Evolutionary conservation across 2,888 invertebrate genomes (phyloP), one percentile per base, ranked within the genome.

Genomic region (Rhagonycha fulva): DNA sequence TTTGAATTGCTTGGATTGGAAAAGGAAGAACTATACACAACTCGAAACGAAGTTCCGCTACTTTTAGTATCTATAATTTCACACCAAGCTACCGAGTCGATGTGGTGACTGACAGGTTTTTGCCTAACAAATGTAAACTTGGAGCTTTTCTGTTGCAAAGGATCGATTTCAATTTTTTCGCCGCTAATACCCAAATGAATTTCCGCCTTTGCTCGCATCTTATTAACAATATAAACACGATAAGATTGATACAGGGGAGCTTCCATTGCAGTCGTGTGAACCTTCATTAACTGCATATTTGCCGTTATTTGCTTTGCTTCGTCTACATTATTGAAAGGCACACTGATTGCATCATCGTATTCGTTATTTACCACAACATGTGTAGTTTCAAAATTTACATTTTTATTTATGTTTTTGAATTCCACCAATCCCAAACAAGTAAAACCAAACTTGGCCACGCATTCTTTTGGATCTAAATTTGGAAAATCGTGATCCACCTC

Each of bases 401-500:
- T 85, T 79, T 89, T 89, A 26, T 86, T 84, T 14, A 86, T 85
- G 62, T 88, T 87, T 82, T 91, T 92, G 79, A 94, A 91, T 86
- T 97, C 96, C 0, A 97, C 95, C 14, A 98, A 90, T 5, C 98
- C 98, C 12, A 98, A 90, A 82, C 95, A 95, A 11, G 92, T 92
- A 86, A 98, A 98, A 28, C 96, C 96, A 87, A 98, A 98, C 88
- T 98, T 98, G 0, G 95, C 94, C 81, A 98, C 95, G 1, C 94
- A 94, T 88, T 98, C 98, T 77, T 92, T 92, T 12, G 94, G 91
- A 85, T 98, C 97, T 11, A 99, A 89, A 82, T 95, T 94, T 0
- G 98, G 98, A 86, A 99, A 98, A 83, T 97, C 98, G 88, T 92
- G 92, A 87, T 97, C 97, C 3, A 97, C 95, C 88, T 98, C 98